A percentile compares a stretch with the other conserved stretches of the same genome.
These are phyloP conservation scores for Tachysurus fulvidraco DNA, from an alignment of 2,113 vertebrate species.

Conservation along the genomic window DNA sequence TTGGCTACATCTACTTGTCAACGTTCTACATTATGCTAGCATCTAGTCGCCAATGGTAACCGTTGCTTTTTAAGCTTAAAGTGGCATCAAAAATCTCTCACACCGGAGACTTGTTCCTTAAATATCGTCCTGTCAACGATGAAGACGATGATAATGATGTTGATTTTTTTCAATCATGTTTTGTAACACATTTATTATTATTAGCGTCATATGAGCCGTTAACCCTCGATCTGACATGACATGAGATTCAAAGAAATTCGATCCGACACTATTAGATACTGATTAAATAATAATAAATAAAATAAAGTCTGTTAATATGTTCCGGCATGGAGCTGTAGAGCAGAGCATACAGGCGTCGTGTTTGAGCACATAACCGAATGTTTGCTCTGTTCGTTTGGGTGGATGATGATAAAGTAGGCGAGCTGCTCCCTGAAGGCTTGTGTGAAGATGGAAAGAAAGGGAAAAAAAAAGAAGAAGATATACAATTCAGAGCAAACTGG, in stretches of 20 bases:
- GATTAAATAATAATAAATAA: background rate
- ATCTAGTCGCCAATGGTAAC: too few species aligned
- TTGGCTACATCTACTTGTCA: too few species aligned
- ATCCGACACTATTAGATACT: background rate
- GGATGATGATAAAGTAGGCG: slow-evolving; percentile 33
- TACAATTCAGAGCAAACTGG: slow-evolving; percentile 23
- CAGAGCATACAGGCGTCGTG: background rate
- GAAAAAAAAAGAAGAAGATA: background rate
- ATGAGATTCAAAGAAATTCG: background rate
- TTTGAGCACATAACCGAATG: background rate
- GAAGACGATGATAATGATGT: background rate
- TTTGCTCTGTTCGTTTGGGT: slow-evolving; percentile 19
- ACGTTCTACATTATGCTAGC: too few species aligned
- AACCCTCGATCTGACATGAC: too few species aligned
- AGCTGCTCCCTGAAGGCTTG: slow-evolving; percentile 2
- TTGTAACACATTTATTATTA: too few species aligned
- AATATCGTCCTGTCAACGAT: too few species aligned
- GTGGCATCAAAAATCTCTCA: too few species aligned
- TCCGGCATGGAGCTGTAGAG: background rate
- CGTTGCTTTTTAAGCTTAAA: too few species aligned
- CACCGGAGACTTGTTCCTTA: too few species aligned
- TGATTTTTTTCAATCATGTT: background rate
- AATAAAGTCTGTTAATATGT: background rate
- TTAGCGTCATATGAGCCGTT: background rate
- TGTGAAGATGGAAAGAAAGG: slow-evolving; percentile 1